Conservation (phyloP, 2,797 vertebrate genomes). For the Melopsittacus undulatus region DNA sequence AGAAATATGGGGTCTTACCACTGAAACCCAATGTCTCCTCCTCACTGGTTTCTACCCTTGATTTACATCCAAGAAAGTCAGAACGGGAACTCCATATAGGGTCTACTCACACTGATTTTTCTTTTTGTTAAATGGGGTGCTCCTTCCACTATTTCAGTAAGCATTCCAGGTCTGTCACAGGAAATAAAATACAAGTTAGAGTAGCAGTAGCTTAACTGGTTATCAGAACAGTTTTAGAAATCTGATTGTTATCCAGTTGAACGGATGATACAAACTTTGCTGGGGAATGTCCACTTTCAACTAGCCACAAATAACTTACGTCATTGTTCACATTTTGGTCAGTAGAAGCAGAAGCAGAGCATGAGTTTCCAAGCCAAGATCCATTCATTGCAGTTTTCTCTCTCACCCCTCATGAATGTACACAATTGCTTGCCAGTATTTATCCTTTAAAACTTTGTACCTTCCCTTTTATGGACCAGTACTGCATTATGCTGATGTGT, state of each 20-base stretch:
- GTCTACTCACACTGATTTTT: not conserved
- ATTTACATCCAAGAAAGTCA: not conserved
- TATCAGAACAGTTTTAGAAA: not conserved
- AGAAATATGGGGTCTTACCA: not conserved
- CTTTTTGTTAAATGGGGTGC: not conserved
- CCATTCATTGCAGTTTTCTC: not conserved
- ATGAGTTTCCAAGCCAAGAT: not conserved
- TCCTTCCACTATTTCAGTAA: not conserved
- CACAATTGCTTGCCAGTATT: not conserved
- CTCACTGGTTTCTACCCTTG: not conserved
- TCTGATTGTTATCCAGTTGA: not conserved
- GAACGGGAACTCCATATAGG: not conserved
- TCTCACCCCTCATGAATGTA: not conserved
- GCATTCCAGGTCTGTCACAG: not conserved
- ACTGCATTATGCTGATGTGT: not conserved
- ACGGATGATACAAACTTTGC: not conserved
- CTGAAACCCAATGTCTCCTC: not conserved
- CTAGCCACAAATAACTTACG: not conserved
- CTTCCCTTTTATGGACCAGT: constrained; percentile 8
- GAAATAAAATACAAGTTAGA: not conserved
- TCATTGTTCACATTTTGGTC: not conserved
- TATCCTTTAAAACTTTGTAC: not conserved
- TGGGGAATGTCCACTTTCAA: not conserved
- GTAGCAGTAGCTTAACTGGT: not conserved
- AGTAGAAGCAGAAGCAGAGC: not conserved